Evolutionary conservation across 2,797 vertebrate genomes (phyloP).

Genomic region (Ctenopoma multispine): DNA sequence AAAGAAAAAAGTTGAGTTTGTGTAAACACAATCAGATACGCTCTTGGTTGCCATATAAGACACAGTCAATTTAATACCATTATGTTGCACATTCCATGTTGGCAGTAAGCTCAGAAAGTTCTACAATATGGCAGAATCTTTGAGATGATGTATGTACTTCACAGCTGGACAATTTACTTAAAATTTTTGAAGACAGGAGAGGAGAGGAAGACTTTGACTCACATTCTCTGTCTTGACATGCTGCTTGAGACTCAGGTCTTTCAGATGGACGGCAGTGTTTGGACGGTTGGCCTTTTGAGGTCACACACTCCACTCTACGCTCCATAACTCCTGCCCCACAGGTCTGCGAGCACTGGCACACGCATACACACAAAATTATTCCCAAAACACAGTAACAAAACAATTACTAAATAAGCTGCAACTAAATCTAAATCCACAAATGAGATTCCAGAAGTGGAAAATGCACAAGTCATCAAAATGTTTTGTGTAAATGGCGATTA

Average conservation of each 20-base stretch:
- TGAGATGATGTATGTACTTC: neutral
- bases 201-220: conserved; percentile 65
- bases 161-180: neutral
- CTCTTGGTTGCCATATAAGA: conserved; percentile 45
- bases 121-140: neutral
- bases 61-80: conserved; percentile 67
- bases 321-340: conserved; percentile 90
- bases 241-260: conserved; percentile 86
- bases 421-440: conserved; percentile 29
- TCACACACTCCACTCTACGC: conserved; percentile 89
- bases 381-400: conserved; percentile 19
- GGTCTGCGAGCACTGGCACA: conserved; percentile 90
- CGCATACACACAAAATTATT: conserved; percentile 12
- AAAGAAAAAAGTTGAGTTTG: conserved; percentile 53
- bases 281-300: conserved; percentile 83
- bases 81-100: conserved; percentile 45
- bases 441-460: conserved; percentile 23
- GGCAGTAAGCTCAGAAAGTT: conserved; percentile 29
- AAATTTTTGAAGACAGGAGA: too few relatives aligned
- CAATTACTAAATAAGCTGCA: conserved; percentile 17
- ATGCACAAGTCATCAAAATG: conserved; percentile 34
- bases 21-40: conserved; percentile 70
- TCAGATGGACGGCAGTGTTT: conserved; percentile 87
- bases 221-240: conserved; percentile 90
- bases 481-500: conserved; percentile 32